Evolutionary conservation across 2,888 invertebrate genomes (phyloP), one percentile per base, ranked within the genome.

Genomic region (Schizaphis graminum): DNA sequence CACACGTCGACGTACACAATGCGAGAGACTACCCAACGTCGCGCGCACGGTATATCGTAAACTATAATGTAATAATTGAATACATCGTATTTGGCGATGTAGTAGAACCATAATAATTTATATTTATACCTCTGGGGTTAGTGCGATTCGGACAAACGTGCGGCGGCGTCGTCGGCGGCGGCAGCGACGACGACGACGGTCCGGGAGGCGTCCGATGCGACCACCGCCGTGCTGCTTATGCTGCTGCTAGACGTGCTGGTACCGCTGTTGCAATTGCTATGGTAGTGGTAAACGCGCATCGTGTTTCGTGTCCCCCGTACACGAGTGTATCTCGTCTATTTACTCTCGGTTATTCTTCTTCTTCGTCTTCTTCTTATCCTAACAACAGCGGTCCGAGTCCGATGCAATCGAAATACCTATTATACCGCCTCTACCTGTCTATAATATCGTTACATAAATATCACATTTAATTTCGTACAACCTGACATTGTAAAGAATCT

Each of bases 61-160:
- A 67, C n/a, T 24, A 10, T 47, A 1, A 1, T 41, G n/a, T 53
- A 11, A 41, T 35, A 35, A 77, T 77, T 35, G 77, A 35, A 35
- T 77, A 35, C 10, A n/a, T 7, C 16, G 77, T 35, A 35, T 10
- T 16, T 35, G 8, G 26, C 0, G 13, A 26, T 53, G 11, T 26
- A 53, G 16, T 53, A 53, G 49, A 35, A 28, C 28, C 8, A 11
- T 13, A 26, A 44, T 85, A 44, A 13, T 3, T 53, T 53, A 77
- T 49, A 53, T 53, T 49, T 77, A 24, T 41, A 67, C 90, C 90
- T 67, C 47, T 24, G 49, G 49, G 24, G 47, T 61, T 87, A 92
- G 87, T 92, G 92, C 61, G 49, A 61, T 61, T 87, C 61, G 61
- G 87, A 28, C 89, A 3, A 84, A 93, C 53, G 87, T 87, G 92